These are phyloP conservation scores for Caenorhabditis brenneri DNA, from an alignment of 1,140 invertebrate species.

Conservation along the genomic window DNA sequence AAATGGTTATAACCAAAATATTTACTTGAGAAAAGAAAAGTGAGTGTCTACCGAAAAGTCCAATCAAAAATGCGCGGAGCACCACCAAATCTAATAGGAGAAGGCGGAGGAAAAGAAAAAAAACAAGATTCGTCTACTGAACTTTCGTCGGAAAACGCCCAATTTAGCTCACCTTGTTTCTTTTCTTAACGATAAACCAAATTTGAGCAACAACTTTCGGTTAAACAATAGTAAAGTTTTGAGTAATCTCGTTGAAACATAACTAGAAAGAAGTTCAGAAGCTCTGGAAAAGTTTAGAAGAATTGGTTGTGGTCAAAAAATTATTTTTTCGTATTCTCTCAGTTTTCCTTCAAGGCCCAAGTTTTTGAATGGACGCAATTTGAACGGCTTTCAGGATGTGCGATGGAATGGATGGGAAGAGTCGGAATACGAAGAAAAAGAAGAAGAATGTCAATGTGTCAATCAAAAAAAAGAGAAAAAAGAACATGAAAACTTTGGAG, in stretches of 20 bases:
- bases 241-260: no score
- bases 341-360: not conserved
- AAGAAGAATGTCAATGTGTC: not conserved
- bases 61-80: not conserved
- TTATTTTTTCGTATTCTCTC: not conserved
- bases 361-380: conserved; percentile 23
- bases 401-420: not conserved
- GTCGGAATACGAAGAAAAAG: not conserved
- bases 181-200: not conserved
- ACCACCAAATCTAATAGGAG: not conserved
- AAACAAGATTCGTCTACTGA: conserved; percentile 24
- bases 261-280: no score
- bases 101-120: not conserved
- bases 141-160: not conserved
- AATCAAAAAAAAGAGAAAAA: not conserved
- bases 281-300: no score
- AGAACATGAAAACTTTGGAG: not conserved
- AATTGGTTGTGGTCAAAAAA: no score
- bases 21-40: no score
- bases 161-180: not conserved
- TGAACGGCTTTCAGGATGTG: not conserved
- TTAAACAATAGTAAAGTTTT: no score
- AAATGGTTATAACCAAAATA: no score
- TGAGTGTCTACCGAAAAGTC: not conserved
- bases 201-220: not conserved